A percentile compares a stretch with the other conserved stretches of the same genome.
phyloP scores from a whole-genome alignment of 2,888 invertebrate species.

The Trissolcus brochymenae region DNA sequence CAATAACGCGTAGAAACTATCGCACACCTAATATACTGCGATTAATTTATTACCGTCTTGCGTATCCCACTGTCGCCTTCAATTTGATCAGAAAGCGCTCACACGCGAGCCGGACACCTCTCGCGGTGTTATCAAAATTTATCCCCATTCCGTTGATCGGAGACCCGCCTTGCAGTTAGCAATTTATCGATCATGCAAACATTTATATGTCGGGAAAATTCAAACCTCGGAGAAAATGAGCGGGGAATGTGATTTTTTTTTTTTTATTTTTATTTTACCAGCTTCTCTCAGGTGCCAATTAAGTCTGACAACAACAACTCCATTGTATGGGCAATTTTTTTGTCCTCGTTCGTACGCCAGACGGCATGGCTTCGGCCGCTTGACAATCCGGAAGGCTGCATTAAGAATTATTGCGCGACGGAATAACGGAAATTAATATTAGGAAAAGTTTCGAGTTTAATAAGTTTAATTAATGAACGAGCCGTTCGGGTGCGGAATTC shows the following conservation, averaged over 20 bases:
- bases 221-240: not conserved
- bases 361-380: constrained; percentile 17
- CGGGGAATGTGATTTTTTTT: not conserved
- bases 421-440: constrained; percentile 15
- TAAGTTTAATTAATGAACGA: constrained; percentile 15
- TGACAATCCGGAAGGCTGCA: constrained; percentile 34
- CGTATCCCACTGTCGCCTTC: constrained; percentile 37
- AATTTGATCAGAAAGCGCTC: constrained; percentile 47
- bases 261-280: not conserved
- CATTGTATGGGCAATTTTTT: constrained; percentile 57
- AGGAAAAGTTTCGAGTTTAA: constrained; percentile 11
- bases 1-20: constrained; percentile 62
- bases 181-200: not conserved
- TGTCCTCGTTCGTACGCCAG: constrained; percentile 3
- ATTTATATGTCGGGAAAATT: not conserved
- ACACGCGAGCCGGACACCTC: constrained; percentile 53
- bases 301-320: constrained; percentile 62
- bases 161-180: not conserved
- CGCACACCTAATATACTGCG: constrained; percentile 62
- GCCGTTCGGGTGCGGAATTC: constrained; percentile 7
- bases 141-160: constrained; percentile 60
- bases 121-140: constrained; percentile 59
- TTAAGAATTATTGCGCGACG: constrained; percentile 14
- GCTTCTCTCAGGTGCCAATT: constrained; percentile 51
- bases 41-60: constrained; percentile 67